Percentiles rank a stretch among this genome's conserved stretches.
Conservation (phyloP, 2,797 vertebrate genomes). For the Euthynnus affinis region DNA sequence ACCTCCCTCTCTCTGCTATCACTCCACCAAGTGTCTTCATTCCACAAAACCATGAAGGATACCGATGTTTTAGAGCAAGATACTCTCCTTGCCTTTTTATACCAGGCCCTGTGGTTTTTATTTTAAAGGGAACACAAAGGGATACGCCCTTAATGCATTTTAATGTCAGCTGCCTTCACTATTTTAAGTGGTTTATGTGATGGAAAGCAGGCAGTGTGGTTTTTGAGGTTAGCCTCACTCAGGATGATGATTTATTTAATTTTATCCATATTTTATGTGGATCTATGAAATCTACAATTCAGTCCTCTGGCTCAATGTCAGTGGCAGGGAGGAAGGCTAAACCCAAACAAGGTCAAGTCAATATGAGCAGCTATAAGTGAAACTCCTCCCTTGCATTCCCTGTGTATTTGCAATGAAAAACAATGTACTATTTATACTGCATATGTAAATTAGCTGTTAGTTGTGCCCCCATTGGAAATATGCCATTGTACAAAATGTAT, state of each 20-base stretch:
- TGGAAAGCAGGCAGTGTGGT: constrained; percentile 17
- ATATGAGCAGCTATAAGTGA: constrained; percentile 77
- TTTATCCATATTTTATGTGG: constrained; percentile 23
- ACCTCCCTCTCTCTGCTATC: constrained; percentile 36
- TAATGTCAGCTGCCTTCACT: constrained; percentile 57
- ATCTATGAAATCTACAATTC: constrained; percentile 31
- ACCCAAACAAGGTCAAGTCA: constrained; percentile 46
- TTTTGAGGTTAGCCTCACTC: constrained; percentile 54
- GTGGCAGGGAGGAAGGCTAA: constrained; percentile 38
- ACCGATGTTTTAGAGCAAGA: constrained; percentile 45
- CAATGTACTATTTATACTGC: constrained; percentile 76
- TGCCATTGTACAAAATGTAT: constrained; percentile 68
- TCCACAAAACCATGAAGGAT: constrained; percentile 48
- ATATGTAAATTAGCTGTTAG: constrained; percentile 70
- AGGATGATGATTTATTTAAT: constrained; percentile 49
- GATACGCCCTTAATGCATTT: constrained; percentile 37
- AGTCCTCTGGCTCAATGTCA: constrained; percentile 18
- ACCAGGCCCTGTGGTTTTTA: constrained; percentile 25
- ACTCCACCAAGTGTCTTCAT: constrained; percentile 73
- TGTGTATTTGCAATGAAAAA: constrained; percentile 64
- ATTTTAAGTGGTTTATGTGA: constrained; percentile 20
- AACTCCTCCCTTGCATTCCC: constrained; percentile 61
- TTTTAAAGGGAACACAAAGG: constrained; percentile 53
- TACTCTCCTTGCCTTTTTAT: constrained; percentile 55
- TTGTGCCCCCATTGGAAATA: constrained; percentile 51